Evolutionary conservation across 2,888 invertebrate genomes (phyloP), one percentile per base, ranked within the genome.

Genomic region (Cephalotes varians): DNA sequence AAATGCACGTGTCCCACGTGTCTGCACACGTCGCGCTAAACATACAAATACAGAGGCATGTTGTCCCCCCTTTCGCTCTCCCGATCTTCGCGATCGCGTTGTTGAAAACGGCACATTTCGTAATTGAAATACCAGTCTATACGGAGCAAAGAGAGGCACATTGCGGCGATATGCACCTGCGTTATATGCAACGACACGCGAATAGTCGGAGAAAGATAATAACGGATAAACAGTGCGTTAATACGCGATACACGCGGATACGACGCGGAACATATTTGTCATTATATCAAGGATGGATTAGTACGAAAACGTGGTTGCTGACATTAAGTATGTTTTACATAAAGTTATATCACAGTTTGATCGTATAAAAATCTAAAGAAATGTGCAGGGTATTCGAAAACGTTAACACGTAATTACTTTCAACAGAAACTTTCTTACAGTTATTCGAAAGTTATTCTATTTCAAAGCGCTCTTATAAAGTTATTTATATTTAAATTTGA

Each of bases 51-150:
- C 77, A 56, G 31, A 21, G 25, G 73, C 34, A 21, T 21, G 49
- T 82, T 79, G 67, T 69, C 51, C 72, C 64, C 47, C 47, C 58
- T 56, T 60, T 67, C 80, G 72, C 58, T 84, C 83, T 37, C 60
- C 51, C 37, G 40, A 37, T 71, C 71, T 76, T 76, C 34, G 76
- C 49, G 28, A 60, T 21, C 37, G 81, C 80, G 85, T 88, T 86
- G 88, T 86, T 82, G 88, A 88, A 88, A 86, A 85, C 87, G 88
- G 81, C 88, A 80, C 88, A 86, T 88, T 83, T 88, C 88, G 88
- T 85, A 88, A 88, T 88, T 88, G 85, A 81, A 49, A 49, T 62
- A 72, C 84, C 81, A 67, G 88, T 76, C 81, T 74, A 81, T 72
- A 84, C 73, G 49, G 60, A 81, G 77, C 60, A 81, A 83, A 84